These are phyloP conservation scores for Dorcus parallelipipedus DNA, from an alignment of 2,888 invertebrate species.

Conservation along the genomic window DNA sequence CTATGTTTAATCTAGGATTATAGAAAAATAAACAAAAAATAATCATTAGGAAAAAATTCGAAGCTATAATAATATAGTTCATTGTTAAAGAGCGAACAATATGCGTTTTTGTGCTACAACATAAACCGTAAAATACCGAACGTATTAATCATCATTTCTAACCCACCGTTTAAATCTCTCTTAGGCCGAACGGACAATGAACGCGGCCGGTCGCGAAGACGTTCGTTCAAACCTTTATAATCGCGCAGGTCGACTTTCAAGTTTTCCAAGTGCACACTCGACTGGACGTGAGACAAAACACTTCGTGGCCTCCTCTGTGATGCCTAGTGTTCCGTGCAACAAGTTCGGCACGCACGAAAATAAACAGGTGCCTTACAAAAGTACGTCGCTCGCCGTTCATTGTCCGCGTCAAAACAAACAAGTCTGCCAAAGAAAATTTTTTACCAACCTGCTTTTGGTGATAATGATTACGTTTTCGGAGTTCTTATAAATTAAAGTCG, in stretches of 20 bases:
- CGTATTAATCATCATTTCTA: too few relatives aligned
- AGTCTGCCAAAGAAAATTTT: background rate
- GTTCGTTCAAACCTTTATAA: slow-evolving; percentile 23
- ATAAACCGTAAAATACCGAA: too few relatives aligned
- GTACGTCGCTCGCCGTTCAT: background rate
- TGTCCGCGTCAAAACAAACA: background rate
- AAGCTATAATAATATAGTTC: too few relatives aligned
- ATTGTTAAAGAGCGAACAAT: too few relatives aligned
- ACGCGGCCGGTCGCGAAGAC: slow-evolving; percentile 20
- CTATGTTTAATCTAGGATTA: too few relatives aligned
- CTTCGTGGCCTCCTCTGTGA: slow-evolving; percentile 5
- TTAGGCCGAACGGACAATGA: slow-evolving; percentile 22
- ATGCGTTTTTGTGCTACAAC: too few relatives aligned
- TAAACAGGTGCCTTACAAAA: slow-evolving; percentile 18
- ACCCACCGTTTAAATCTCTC: slow-evolving; percentile 10
- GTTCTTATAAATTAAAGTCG: too few relatives aligned
- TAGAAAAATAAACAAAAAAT: too few relatives aligned
- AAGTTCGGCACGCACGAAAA: slow-evolving; percentile 19
- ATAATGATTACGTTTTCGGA: too few relatives aligned
- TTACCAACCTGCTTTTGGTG: too few relatives aligned
- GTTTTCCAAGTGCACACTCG: slow-evolving; percentile 26
- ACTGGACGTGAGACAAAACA: slow-evolving; percentile 18
- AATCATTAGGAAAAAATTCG: too few relatives aligned
- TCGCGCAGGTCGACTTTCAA: slow-evolving; percentile 26
- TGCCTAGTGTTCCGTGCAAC: slow-evolving; percentile 17